Percentiles rank a stretch among this genome's conserved stretches.
Conservation (phyloP, 1,140 invertebrate species). For the Ceratosolen fusciceps region DNA sequence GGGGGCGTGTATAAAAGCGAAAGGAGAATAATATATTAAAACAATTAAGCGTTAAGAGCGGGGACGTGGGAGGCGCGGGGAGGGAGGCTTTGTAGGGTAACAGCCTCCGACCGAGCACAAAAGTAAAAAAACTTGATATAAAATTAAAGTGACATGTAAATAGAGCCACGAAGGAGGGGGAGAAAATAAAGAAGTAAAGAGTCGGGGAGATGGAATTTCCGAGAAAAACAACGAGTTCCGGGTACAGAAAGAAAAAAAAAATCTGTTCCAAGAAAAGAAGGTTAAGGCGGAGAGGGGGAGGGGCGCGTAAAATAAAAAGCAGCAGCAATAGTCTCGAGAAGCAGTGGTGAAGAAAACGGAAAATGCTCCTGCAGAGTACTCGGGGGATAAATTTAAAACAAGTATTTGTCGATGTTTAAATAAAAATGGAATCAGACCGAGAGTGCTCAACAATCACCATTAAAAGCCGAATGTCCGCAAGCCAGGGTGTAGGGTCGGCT, state of each 20-base stretch:
- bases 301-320: background rate
- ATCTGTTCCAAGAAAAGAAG: too few species aligned
- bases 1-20: background rate
- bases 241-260: too few species aligned
- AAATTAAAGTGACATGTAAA: background rate
- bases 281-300: background rate
- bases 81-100: background rate
- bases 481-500: background rate
- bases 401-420: background rate
- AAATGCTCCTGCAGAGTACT: background rate
- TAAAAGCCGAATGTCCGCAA: background rate
- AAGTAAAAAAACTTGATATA: conserved; percentile 1
- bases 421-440: background rate
- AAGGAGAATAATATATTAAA: background rate
- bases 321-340: background rate
- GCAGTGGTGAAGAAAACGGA: background rate
- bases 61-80: too few species aligned
- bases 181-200: background rate
- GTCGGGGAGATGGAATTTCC: background rate
- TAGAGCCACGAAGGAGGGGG: background rate
- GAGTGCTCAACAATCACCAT: background rate
- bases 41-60: conserved; percentile 11
- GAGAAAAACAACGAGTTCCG: too few species aligned
- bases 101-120: background rate
- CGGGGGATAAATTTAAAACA: background rate